Base-by-base conservation (phyloP, 2,113 vertebrate species). In the Callipepla californica region DNA sequence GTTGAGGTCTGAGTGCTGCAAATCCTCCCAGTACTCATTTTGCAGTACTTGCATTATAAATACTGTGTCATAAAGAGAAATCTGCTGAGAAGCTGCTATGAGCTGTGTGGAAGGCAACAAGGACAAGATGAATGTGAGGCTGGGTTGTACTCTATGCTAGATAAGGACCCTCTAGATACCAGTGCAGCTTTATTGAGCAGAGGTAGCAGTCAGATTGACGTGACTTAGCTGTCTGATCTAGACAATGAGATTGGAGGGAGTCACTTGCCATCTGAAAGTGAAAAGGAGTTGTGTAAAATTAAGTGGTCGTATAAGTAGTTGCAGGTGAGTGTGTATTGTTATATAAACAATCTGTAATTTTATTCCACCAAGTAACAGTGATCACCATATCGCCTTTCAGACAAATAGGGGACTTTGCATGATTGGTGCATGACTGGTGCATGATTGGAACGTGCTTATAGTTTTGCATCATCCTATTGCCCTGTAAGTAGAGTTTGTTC, bases 381-480 rank as follows among this genome's bases (percentile, higher is more conserved):
- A 61, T 67, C 70, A 70, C 44, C 8, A 1, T 63, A 40, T 78
- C 36, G 53, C 13, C 51, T 68, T 91, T 75, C 55, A 48, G 83
- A 65, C 79, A 77, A 19, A 2, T 40, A 57, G 32, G 38, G 85
- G 23, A 15, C 5, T 55, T 85, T 83, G 6, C 10, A 5, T 72
- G 47, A 36, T 58, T 28, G 50, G 57, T 40, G 38, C 34, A 36
- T 36, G 34, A 36, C 34, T 74, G 40, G 40, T 83, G 6, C 8
- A 5, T 72, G 47, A 36, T 57, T 28, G 50, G 57, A 50, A 59
- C 40, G n/a, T 88, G 14, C 34, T 65, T 83, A 28, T 67, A 75
- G 16, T 85, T 91, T 61, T 78, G 9, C 1, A 0, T 73, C 26
- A 44, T 57, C 17, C 1, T 5, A 2, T 73, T 0, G 0, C 20